Base-by-base conservation (phyloP, 1,140 invertebrate species). In the Anoplophora glabripennis region DNA sequence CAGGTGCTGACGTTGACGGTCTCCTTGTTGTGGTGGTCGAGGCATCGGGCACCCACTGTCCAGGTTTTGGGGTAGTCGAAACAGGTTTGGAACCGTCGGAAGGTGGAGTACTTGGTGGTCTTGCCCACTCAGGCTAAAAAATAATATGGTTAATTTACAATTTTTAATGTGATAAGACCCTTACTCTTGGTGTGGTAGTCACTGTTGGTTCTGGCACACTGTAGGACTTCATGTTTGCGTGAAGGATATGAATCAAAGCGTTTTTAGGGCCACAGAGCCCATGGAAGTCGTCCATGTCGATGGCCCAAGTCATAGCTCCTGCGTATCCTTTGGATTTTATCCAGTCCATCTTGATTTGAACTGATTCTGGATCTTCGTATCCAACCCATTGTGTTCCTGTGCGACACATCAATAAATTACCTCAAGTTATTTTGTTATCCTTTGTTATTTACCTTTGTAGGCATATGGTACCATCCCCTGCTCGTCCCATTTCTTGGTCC, bases 271-370 rank as follows among this genome's bases (percentile, higher is more conserved):
- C 90, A 69, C 90, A 93, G 3, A 90, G 65, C 1, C 89, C 89
- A 47, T 81, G 78, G 68, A 92, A 92, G 68, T 92, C 90, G 53
- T 93, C 90, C 89, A 92, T 91, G 61, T 92, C 90, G 44, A 92
- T 88, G 4, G 91, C 90, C 92, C 92, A 95, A 8, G 84, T 88
- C 92, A 95, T 95, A 0, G 89, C 83, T 4, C 93, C 93, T 0
- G 86, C 85, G 67, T 94, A 92, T 0, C 89, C 88, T 68, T 87
- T 89, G 10, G 82, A 68, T 69, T 89, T 91, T 55, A 93, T 88
- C 74, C 83, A 93, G 64, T 93, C 86, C 86, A 93, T 91, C 77
- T 95, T 95, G 47, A 91, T 89, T 65, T 89, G 85, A 1, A 94
- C 77, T 68, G 89, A 90, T 63, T 83, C 79, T 3, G 80, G 76